Base-by-base conservation (phyloP, 2,888 invertebrate genomes). In the Augochlorella aurata region DNA sequence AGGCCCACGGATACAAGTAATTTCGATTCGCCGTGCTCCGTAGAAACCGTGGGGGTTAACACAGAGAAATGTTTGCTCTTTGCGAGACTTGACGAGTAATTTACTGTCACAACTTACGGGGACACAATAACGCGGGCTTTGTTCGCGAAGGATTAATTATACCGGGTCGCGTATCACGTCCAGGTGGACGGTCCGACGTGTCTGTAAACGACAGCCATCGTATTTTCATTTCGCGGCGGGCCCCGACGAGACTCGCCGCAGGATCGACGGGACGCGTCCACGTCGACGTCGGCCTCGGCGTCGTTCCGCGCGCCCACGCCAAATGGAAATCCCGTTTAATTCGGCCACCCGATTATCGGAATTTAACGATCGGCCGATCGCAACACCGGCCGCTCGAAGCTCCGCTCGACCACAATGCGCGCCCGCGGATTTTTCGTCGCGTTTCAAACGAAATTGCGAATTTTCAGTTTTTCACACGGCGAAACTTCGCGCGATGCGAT, bases 181-280 rank as follows among this genome's bases (percentile, higher is more conserved):
- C 85, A 65, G 74, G 21, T 69, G 66, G 78, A 85, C 78, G 81
- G 81, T 65, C 79, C 65, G 70, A 63, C 79, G 79, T 61, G 75
- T 66, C 84, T 87, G 87, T 81, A 87, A 86, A 82, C 77, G 86
- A 88, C 86, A 86, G 79, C 82, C 73, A 74, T 85, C 82, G 81
- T 82, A 86, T 75, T 85, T 88, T 86, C 83, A 81, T 86, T 88
- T 74, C 80, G 77, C 67, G 72, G 38, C 63, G 18, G 79, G 38
- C 5, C 49, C 79, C 81, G 78, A 87, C 83, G 81, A 79, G 65
- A 68, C 38, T 44, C 71, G 75, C 70, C 72, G 71, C 66, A 63
- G 75, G 45, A 29, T 50, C 61, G 29, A 49, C 76, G 38, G 38
- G 54, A 69, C 49, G 47, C 72, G 75, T 67, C 72, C 65, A 71